Base-by-base conservation (phyloP, 2,797 vertebrate genomes). In the Poeciliopsis infans region DNA sequence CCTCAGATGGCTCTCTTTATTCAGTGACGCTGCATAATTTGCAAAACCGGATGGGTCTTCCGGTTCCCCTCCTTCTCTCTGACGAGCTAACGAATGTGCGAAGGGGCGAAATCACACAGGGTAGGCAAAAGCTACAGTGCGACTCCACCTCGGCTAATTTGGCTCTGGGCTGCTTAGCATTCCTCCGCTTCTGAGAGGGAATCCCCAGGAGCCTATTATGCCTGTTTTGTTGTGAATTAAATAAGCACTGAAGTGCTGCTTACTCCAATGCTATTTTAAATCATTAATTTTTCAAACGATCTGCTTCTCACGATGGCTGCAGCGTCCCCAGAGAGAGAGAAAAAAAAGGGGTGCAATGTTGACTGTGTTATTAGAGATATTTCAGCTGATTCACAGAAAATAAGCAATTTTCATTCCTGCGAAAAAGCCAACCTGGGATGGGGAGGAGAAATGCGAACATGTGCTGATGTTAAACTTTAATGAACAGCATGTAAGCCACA, bases 151-250 rank as follows among this genome's bases (percentile, higher is more conserved):
- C 81, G 68, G 92, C 94, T 96, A 95, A 96, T 96, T 96, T 95
- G 93, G 94, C 92, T 93, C 86, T 87, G 86, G 83, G 91, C 94
- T 96, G 94, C 90, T 96, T 95, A 94, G 93, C 95, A 95, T 96
- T 95, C 95, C 88, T 76, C 86, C 76, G 87, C 91, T 89, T 91
- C 91, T 64, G 84, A 91, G 89, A 90, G 92, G 94, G 94, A 95
- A 94, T 95, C 95, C 95, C 95, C 89, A 84, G 94, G 93, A 95
- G 95, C 93, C 94, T 93, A 96, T 96, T 96, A 96, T 94, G 92
- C 94, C 92, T 93, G 95, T 95, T 96, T 96, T 96, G 94, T 93
- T 94, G 92, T 93, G 93, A 95, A 94, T 95, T 95, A 95, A 95
- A 95, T 95, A 94, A 95, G 91, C 85, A 75, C 93, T 90, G 91